Percentiles rank a stretch among this genome's conserved stretches.
These are phyloP conservation scores for Poeciliopsis occidentalis DNA, from an alignment of 2,113 vertebrate genomes.

Conservation along the genomic window DNA sequence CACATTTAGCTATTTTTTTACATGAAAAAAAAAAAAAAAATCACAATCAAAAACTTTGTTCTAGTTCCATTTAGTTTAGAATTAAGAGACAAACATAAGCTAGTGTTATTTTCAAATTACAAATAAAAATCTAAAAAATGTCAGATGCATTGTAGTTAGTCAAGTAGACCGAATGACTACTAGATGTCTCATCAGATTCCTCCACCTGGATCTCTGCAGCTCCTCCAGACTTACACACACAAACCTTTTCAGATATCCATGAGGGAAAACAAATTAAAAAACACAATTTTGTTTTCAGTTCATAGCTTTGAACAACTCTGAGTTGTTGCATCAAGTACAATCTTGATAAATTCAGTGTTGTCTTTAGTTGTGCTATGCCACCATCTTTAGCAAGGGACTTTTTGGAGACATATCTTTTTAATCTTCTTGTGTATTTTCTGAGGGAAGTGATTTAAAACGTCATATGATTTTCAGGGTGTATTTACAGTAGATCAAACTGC, in stretches of 20 bases:
- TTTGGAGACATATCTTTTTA: neutral
- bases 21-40: too few species aligned
- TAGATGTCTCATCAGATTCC: neutral
- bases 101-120: too few species aligned
- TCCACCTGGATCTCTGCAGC: too few species aligned
- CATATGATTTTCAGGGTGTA: conserved; percentile 31
- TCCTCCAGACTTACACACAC: too few species aligned
- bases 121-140: too few species aligned
- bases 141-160: neutral
- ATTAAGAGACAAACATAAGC: too few species aligned
- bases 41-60: neutral
- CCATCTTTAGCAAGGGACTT: neutral
- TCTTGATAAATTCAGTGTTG: neutral
- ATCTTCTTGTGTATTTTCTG: neutral
- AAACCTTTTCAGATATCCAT: too few species aligned
- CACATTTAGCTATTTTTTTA: neutral
- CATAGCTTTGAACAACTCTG: neutral
- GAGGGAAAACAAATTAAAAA: too few species aligned
- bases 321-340: neutral
- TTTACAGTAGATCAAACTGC: conserved; percentile 40
- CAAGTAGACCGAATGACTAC: neutral
- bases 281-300: neutral
- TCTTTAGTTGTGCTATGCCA: neutral
- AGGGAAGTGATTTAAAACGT: neutral
- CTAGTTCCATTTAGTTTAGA: too few species aligned